phyloP scores from a whole-genome alignment of 2,888 invertebrate genomes.

The Laspeyria flexula region DNA sequence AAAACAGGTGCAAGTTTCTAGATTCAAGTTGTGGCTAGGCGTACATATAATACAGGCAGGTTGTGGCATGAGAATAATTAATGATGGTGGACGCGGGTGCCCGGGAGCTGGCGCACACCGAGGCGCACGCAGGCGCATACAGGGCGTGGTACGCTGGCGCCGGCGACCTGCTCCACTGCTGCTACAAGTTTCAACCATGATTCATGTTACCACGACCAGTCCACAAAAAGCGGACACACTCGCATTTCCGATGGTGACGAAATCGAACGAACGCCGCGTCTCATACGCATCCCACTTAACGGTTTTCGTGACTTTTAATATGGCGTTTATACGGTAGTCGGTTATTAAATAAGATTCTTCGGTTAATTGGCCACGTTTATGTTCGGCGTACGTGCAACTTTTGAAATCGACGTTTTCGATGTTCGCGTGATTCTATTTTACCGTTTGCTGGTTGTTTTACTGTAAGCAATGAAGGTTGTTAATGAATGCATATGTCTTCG shows the following conservation, averaged over 20 bases:
- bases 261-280: conserved; percentile 61
- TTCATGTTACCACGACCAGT: conserved; percentile 61
- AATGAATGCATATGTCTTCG: conserved; percentile 46
- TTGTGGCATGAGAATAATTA: conserved; percentile 70
- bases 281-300: conserved; percentile 75
- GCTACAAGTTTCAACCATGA: conserved; percentile 64
- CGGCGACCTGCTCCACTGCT: conserved; percentile 63
- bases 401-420: conserved; percentile 64
- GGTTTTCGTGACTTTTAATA: conserved; percentile 75
- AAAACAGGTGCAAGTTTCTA: conserved; percentile 63
- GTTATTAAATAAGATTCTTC: conserved; percentile 78
- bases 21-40: conserved; percentile 47
- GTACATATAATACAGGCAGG: conserved; percentile 63
- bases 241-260: conserved; percentile 75
- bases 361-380: conserved; percentile 74
- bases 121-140: conserved; percentile 55
- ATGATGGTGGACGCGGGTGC: conserved; percentile 64
- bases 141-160: conserved; percentile 79
- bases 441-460: conserved; percentile 59
- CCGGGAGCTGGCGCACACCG: conserved; percentile 61
- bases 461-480: conserved; percentile 55
- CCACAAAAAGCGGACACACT: conserved; percentile 65
- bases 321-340: conserved; percentile 77
- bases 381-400: conserved; percentile 59
- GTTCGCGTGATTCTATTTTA: conserved; percentile 57